Conservation (phyloP, 1,140 invertebrate species). For the Prorops nasuta region DNA sequence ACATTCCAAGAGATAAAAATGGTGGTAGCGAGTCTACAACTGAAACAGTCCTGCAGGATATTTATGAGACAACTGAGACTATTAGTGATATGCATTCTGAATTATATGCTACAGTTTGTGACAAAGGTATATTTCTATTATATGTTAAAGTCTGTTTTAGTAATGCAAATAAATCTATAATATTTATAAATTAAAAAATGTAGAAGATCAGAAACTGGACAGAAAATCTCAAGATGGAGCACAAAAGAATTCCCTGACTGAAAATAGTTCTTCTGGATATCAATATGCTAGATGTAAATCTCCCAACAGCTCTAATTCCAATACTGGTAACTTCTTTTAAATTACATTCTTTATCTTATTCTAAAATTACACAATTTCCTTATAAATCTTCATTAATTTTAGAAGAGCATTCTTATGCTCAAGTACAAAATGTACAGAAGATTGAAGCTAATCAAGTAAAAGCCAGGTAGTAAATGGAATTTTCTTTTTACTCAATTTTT, state of each 20-base stretch:
- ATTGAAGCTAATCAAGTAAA: slow-evolving; percentile 38
- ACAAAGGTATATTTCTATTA: slow-evolving; percentile 46
- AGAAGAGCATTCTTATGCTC: slow-evolving; percentile 70
- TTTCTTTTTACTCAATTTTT: background rate
- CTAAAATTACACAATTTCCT: slow-evolving; percentile 17
- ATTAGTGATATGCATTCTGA: slow-evolving; percentile 61
- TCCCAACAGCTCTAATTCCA: slow-evolving; percentile 38
- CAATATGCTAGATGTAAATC: slow-evolving; percentile 63
- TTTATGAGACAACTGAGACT: slow-evolving; percentile 53
- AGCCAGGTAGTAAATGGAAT: slow-evolving; percentile 30
- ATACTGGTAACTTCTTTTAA: slow-evolving; percentile 52
- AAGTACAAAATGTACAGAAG: slow-evolving; percentile 59
- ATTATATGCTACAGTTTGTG: slow-evolving; percentile 67
- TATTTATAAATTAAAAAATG: too few species aligned
- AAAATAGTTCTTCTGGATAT: slow-evolving; percentile 61
- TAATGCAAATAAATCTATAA: too few species aligned
- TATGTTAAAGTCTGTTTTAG: too few species aligned
- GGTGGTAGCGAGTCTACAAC: slow-evolving; percentile 35
- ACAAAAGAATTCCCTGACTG: slow-evolving; percentile 61
- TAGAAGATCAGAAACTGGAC: too few species aligned
- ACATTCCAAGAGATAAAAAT: slow-evolving; percentile 61
- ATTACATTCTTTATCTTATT: slow-evolving; percentile 33
- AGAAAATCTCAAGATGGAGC: slow-evolving; percentile 47
- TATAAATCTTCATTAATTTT: slow-evolving; percentile 15
- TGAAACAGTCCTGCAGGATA: slow-evolving; percentile 48